Percentiles rank a stretch among this genome's conserved stretches.
Evolutionary conservation across 2,797 vertebrate genomes (phyloP).

Genomic region (Leptatherina wallacei): DNA sequence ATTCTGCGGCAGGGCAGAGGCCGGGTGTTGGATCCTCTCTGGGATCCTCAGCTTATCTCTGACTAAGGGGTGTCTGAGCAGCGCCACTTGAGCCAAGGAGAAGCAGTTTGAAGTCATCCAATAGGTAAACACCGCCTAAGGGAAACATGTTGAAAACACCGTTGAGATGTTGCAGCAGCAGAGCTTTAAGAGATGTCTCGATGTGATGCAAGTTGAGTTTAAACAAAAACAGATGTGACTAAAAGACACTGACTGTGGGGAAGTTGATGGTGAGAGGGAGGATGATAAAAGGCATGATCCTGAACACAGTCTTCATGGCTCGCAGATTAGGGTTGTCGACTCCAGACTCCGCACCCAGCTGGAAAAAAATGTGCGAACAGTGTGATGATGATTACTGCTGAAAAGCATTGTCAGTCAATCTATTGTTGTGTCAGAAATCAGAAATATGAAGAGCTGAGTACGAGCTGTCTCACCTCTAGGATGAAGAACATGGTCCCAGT

Average conservation of each 20-base stretch:
- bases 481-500: conserved; percentile 89
- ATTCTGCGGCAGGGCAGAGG: conserved; percentile 65
- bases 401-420: background rate
- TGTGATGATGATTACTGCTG: background rate
- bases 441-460: background rate
- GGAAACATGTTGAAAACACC: background rate
- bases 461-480: conserved; percentile 82
- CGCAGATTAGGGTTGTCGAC: conserved; percentile 87
- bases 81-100: conserved; percentile 85
- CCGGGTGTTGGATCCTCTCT: conserved; percentile 76
- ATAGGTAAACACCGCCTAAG: conserved; percentile 90
- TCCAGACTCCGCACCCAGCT: conserved; percentile 91
- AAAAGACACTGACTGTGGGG: conserved; percentile 83
- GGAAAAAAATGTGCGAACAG: background rate
- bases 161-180: background rate
- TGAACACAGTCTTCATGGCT: conserved; percentile 87
- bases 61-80: conserved; percentile 85
- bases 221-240: background rate
- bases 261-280: conserved; percentile 90
- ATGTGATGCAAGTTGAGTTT: background rate
- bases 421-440: background rate
- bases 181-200: background rate
- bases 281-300: conserved; percentile 88
- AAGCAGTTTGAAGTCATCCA: conserved; percentile 93
- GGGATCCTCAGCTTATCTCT: conserved; percentile 83